A percentile compares a stretch with the other conserved stretches of the same genome.
phyloP scores from a whole-genome alignment of 1,140 invertebrate species.

The Drosophila tropicalis region DNA sequence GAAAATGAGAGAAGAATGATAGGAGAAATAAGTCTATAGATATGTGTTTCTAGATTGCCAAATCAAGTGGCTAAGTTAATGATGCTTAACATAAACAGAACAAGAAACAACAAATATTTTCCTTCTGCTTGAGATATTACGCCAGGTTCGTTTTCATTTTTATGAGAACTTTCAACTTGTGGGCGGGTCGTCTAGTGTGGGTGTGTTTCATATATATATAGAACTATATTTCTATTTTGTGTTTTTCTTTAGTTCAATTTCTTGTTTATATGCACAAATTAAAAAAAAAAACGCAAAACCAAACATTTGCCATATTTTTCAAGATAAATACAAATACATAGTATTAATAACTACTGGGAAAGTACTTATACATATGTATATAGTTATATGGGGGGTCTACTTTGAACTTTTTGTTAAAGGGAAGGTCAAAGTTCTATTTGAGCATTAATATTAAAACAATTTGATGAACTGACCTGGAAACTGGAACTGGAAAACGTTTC shows the following conservation, averaged over 20 bases:
- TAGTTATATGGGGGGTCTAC: neutral
- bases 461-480: neutral
- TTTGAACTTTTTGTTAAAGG: neutral
- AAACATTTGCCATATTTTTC: conserved; percentile 17
- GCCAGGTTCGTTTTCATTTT: conserved; percentile 48
- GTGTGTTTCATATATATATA: conserved; percentile 31
- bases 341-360: neutral
- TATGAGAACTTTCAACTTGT: conserved; percentile 81
- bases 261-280: conserved; percentile 54
- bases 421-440: conserved; percentile 1
- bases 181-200: conserved; percentile 49
- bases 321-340: neutral
- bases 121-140: conserved; percentile 36
- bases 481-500: neutral
- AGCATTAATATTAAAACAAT: neutral
- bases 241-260: conserved; percentile 68
- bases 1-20: neutral
- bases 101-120: conserved; percentile 29
- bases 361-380: neutral
- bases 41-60: conserved; percentile 52
- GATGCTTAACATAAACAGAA: conserved; percentile 76
- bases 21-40: neutral
- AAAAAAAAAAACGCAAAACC: conserved; percentile 10
- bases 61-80: conserved; percentile 81
- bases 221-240: conserved; percentile 53